Evolutionary conservation across 2,888 invertebrate genomes (phyloP), one percentile per base, ranked within the genome.

Genomic region (Agriopis leucophaearia): DNA sequence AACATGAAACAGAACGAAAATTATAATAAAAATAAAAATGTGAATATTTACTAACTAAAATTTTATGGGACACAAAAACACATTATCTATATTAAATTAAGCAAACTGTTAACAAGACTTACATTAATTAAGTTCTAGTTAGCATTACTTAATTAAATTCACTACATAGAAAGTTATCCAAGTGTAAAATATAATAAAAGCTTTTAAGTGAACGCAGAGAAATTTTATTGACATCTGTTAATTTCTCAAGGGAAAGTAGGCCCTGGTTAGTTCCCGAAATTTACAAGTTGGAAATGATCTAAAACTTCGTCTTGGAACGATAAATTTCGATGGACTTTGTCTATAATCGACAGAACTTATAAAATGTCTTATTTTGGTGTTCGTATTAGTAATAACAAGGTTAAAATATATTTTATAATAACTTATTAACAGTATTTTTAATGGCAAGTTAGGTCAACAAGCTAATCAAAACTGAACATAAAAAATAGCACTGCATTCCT

Each of bases 211-310:
- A 44, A 40, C 10, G 40, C 12, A 35, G 47, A 48, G 15, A 48
- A 27, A 55, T 52, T 61, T 52, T 44, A 51, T 59, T 44, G 51
- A 35, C 64, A 64, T 64, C 64, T 58, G 64, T 9, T 27, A n/a
- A 58, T 52, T 63, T 64, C 57, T 58, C 64, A 52, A 8, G 57
- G 57, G 54, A 54, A 56, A 56, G 18, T 13, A 38, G 38, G 58
- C 57, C 54, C 13, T 40, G 54, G 42, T 38, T 54, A 55, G 47
- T 61, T 48, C 55, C 47, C 48, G 60, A 51, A 62, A 67, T 70
- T 36, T 13, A 13, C 6, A 10, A 40, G 54, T 54, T 55, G n/a
- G 27, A 27, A 55, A 55, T 44, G 1, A 64, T 65, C 64, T 69
- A 12, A n/a, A 62, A 62, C 15, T 56, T 48, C 4, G 12, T 40